Percentiles rank a stretch among this genome's conserved stretches.
Evolutionary conservation across 2,888 invertebrate species (phyloP).

Genomic region (Pterostichus niger): DNA sequence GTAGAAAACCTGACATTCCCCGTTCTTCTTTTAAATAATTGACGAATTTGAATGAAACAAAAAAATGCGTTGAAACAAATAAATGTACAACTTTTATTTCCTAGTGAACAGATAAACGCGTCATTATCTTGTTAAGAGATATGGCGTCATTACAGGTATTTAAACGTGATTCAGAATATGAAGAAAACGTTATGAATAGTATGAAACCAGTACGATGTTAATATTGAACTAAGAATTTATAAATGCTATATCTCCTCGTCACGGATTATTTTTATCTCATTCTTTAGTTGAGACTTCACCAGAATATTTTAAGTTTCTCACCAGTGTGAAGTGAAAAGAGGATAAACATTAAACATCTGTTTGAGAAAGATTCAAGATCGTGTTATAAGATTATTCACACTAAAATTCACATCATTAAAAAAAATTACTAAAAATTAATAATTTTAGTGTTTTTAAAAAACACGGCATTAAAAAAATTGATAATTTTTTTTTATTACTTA

Average conservation of each 20-base stretch:
- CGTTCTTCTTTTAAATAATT: background rate
- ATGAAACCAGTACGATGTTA: background rate
- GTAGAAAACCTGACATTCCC: background rate
- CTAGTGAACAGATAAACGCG: background rate
- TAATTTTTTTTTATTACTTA: too few relatives aligned
- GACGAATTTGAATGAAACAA: background rate
- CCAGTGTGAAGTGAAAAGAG: background rate
- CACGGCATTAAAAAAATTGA: too few relatives aligned
- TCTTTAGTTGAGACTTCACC: background rate
- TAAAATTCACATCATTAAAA: background rate
- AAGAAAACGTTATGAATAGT: conserved; percentile 39
- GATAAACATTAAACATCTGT: background rate
- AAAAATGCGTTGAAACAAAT: too few relatives aligned
- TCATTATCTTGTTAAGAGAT: conserved; percentile 8
- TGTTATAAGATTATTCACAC: conserved; percentile 1
- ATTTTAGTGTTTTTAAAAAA: too few relatives aligned
- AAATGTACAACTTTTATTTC: background rate
- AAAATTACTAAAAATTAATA: background rate
- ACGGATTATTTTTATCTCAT: conserved; percentile 56
- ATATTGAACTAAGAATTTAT: conserved; percentile 18
- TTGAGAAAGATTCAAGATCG: background rate
- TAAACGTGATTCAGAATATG: conserved; percentile 35
- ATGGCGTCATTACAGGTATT: conserved; percentile 53
- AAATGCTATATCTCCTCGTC: conserved; percentile 31
- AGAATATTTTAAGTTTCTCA: conserved; percentile 25